These are phyloP conservation scores for Galagoides demidoff DNA, from an alignment of 2,797 vertebrate species.

Conservation along the genomic window DNA sequence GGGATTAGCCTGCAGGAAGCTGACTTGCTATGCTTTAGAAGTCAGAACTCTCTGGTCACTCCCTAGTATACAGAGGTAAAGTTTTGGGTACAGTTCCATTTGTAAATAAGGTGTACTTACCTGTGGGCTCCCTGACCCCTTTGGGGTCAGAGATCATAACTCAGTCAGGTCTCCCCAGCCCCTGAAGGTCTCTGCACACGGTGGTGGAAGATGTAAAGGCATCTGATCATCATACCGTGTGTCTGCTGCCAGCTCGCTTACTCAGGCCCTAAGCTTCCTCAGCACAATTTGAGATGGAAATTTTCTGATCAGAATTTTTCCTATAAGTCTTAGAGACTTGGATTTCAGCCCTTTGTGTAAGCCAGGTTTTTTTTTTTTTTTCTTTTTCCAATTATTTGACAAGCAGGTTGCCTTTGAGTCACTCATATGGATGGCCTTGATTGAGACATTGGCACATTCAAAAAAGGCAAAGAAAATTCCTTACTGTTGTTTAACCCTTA, in stretches of 20 bases:
- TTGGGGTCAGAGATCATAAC: background rate
- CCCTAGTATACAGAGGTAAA: background rate
- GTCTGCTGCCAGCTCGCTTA: constrained; percentile 60
- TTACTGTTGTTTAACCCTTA: background rate
- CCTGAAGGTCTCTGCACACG: background rate
- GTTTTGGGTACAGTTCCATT: background rate
- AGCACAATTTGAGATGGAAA: constrained; percentile 60
- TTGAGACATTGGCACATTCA: constrained; percentile 32
- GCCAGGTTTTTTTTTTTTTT: background rate
- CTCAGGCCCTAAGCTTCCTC: constrained; percentile 49
- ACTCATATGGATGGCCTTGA: constrained; percentile 31
- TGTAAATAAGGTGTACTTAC: constrained; percentile 31
- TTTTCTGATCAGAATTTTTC: constrained; percentile 66
- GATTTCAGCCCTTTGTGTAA: background rate
- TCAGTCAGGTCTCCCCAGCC: background rate
- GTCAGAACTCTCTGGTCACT: background rate
- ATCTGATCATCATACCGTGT: background rate
- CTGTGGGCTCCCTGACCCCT: background rate
- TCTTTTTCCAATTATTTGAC: constrained; percentile 55
- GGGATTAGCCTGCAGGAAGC: background rate
- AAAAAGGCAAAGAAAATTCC: constrained; percentile 4
- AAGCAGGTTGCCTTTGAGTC: constrained; percentile 55
- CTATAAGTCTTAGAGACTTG: constrained; percentile 50
- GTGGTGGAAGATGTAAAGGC: background rate
- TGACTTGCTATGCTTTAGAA: background rate